Evolutionary conservation across 2,888 invertebrate genomes (phyloP).

Genomic region (Athalia cordata): DNA sequence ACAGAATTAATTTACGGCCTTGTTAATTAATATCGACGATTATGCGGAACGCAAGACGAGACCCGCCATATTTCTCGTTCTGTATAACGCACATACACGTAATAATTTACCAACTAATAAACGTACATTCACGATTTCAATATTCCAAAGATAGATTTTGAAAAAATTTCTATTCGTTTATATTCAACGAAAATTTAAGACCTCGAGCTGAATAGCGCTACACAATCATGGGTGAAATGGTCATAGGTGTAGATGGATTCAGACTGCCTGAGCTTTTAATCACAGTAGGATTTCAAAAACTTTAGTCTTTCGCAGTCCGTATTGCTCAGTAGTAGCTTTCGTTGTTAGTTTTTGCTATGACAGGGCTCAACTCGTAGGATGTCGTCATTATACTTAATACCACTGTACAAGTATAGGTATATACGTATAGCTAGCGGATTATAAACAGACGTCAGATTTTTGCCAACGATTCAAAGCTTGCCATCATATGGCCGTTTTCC

Average conservation of each 20-base stretch:
- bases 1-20: slow-evolving; percentile 63
- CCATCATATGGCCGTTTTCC: background rate
- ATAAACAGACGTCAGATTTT: slow-evolving; percentile 55
- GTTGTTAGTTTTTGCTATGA: slow-evolving; percentile 65
- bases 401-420: slow-evolving; percentile 49
- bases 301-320: slow-evolving; percentile 50
- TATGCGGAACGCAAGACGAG: background rate
- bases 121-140: too few species aligned
- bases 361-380: slow-evolving; percentile 57
- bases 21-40: slow-evolving; percentile 61
- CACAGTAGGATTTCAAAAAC: slow-evolving; percentile 59
- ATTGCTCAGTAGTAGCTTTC: slow-evolving; percentile 44
- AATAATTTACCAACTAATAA: too few species aligned
- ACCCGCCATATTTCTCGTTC: background rate
- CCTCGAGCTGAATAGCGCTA: too few species aligned
- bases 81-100: background rate
- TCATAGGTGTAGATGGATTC: background rate
- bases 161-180: too few species aligned
- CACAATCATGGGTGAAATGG: slow-evolving; percentile 1
- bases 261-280: slow-evolving; percentile 58
- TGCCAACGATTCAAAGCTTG: background rate
- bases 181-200: too few species aligned
- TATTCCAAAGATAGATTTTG: too few species aligned
- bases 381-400: slow-evolving; percentile 60
- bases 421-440: slow-evolving; percentile 54